Evolutionary conservation across 1,140 invertebrate species (phyloP), one percentile per base, ranked within the genome.

Genomic region (Drosophila kikkawai): DNA sequence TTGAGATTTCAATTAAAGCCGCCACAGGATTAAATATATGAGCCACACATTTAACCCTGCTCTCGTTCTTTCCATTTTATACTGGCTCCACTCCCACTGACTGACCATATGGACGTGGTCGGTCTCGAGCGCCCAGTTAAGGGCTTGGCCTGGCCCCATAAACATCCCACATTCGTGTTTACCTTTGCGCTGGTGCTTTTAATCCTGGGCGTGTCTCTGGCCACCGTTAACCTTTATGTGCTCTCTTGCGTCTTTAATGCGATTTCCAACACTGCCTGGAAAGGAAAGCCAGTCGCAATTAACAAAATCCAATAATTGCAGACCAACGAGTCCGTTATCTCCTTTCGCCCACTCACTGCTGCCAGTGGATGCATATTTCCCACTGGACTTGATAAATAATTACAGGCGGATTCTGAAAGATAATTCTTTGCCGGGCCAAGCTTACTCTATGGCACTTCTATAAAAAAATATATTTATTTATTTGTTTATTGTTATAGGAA

Each of bases 1-100:
- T 69, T 78, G 75, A 90, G 84, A 88, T 88, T 88, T 88, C 84
- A 88, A 88, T 88, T 88, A 88, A 88, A 78, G 69, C 66, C 64
- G 53, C 53, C 74, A 50, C 34, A 71, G 71, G 76, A 77, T 86
- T 86, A 86, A 51, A 63, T 68, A 19, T 15, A 36, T 56, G 53
- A 39, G 53, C 22, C 34, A 47, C 42, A 45, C 45, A 58, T 44
- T 59, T 32, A 26, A 50, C 22, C 48, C 37, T 1, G 36, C 13
- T 39, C 34, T 39, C 34, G 13, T 5, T 5, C n/a, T 6, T 19
- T 9, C 39, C 37, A 13, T 13, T 50, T 9, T 26, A 6, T 32
- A 51, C 47, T 32, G 5, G 22, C 34, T 19, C 26, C 57, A 37
- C 37, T 22, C 45, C 58, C 22, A 32, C 34, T 29, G 57, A 45